A percentile compares a stretch with the other conserved stretches of the same genome.
phyloP scores from a whole-genome alignment of 64 coral and sea anemone species.

The Porites australiensis region DNA sequence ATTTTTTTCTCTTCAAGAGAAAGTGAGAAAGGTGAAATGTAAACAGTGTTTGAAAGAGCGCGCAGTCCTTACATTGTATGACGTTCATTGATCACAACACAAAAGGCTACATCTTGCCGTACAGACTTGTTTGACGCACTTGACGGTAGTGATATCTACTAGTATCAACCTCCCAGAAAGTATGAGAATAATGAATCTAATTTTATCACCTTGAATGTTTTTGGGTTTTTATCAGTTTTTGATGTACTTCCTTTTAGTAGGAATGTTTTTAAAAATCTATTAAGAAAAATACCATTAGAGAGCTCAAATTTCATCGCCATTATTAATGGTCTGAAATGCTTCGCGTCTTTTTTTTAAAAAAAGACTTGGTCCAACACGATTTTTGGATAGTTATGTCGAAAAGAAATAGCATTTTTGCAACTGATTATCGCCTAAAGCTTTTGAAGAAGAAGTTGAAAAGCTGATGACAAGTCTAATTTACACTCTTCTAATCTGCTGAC shows the following conservation, averaged over 20 bases:
- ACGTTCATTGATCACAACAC: slow-evolving; percentile 53
- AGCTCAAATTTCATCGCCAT: slow-evolving; percentile 14
- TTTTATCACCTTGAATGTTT: not conserved
- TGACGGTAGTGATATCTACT: slow-evolving; percentile 4
- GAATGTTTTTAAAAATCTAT: slow-evolving; percentile 27
- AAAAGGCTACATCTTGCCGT: slow-evolving; percentile 38
- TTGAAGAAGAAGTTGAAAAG: too few relatives aligned
- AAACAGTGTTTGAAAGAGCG: slow-evolving; percentile 58
- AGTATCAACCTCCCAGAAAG: slow-evolving; percentile 20
- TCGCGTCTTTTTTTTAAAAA: too few relatives aligned
- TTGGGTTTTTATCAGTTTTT: not conserved
- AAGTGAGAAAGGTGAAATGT: slow-evolving; percentile 62
- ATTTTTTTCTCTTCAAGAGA: slow-evolving; percentile 71
- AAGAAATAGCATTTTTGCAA: too few relatives aligned
- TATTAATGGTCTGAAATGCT: not conserved
- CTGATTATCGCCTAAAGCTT: too few relatives aligned
- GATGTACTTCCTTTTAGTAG: not conserved
- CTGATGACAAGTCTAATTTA: too few relatives aligned
- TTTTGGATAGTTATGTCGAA: too few relatives aligned
- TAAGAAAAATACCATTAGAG: slow-evolving; percentile 23
- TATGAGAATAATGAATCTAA: not conserved
- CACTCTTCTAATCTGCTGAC: too few relatives aligned
- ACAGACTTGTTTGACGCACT: slow-evolving; percentile 1
- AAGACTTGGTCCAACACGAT: too few relatives aligned
- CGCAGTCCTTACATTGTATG: slow-evolving; percentile 42